Evolutionary conservation across 2,797 vertebrate genomes (phyloP).

Genomic region (Amblyraja radiata): DNA sequence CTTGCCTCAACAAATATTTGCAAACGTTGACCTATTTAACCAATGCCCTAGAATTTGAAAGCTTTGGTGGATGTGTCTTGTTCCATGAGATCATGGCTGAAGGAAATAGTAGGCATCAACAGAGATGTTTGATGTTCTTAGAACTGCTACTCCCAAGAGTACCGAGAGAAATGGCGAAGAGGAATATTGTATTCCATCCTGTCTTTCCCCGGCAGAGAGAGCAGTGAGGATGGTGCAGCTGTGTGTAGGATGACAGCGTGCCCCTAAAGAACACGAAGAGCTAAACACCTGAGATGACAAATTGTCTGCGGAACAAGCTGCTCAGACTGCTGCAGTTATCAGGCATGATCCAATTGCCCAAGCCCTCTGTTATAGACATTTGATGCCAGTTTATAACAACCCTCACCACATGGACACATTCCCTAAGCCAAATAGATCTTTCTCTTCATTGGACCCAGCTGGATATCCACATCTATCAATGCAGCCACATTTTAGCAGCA

Average conservation of each 20-base stretch:
- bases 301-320: conserved; percentile 9
- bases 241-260: neutral
- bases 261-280: neutral
- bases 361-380: conserved; percentile 9
- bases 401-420: neutral
- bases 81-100: neutral
- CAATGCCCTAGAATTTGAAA: neutral
- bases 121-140: neutral
- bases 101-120: neutral
- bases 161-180: neutral
- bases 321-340: neutral
- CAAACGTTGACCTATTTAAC: neutral
- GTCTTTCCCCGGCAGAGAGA: neutral
- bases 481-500: conserved; percentile 1
- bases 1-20: neutral
- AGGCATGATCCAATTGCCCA: conserved; percentile 17
- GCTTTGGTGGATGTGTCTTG: neutral
- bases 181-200: neutral
- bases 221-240: neutral
- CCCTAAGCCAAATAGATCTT: neutral
- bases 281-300: neutral
- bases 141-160: neutral
- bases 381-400: conserved; percentile 1
- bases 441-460: conserved; percentile 7
- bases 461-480: conserved; percentile 18